Conservation (phyloP, 1,140 invertebrate genomes). For the Mamestra configurata region DNA sequence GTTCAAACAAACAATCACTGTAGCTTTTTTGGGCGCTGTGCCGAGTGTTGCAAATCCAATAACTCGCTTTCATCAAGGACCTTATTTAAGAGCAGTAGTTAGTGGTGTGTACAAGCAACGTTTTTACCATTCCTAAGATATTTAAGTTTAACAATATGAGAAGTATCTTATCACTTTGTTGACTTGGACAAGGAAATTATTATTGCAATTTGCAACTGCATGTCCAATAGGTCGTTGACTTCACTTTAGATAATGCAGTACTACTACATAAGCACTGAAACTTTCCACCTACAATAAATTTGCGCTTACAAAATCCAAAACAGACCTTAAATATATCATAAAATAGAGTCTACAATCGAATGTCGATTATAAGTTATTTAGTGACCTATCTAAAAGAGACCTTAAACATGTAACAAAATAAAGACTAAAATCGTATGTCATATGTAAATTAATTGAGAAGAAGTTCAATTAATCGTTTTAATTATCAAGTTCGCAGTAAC, state of each 20-base stretch:
- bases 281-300: not conserved
- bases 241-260: not conserved
- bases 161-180: not conserved
- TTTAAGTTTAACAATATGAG: not conserved
- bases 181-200: constrained; percentile 57
- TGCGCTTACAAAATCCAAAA: not conserved
- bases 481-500: not conserved
- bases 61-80: too few species aligned
- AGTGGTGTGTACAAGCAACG: too few species aligned
- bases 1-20: too few species aligned
- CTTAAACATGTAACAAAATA: not conserved
- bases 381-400: not conserved
- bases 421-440: not conserved
- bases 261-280: constrained; percentile 14
- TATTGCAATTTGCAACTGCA: constrained; percentile 12
- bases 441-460: too few species aligned
- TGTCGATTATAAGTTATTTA: too few species aligned
- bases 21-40: too few species aligned
- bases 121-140: too few species aligned
- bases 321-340: not conserved
- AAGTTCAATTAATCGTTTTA: not conserved
- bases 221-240: constrained; percentile 26
- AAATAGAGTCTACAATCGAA: not conserved
- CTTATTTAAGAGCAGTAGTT: too few species aligned
- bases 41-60: too few species aligned